Evolutionary conservation across 2,113 vertebrate species (phyloP).

Genomic region (Shinisaurus crocodilurus): DNA sequence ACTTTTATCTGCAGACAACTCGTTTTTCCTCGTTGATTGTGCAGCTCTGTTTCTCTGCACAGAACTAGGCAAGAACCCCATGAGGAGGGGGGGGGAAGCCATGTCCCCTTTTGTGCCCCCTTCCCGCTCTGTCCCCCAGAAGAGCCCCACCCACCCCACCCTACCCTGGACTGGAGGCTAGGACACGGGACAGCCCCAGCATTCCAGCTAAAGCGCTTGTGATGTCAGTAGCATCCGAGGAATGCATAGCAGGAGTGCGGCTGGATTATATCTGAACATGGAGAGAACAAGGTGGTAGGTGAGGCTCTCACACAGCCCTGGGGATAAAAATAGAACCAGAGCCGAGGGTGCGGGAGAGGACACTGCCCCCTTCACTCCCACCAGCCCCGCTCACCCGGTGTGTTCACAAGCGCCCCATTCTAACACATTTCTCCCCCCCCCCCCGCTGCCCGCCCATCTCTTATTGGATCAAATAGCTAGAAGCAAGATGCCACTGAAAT

Average conservation of each 20-base stretch:
- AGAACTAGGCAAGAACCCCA: background rate
- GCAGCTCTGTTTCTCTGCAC: background rate
- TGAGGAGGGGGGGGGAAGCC: background rate
- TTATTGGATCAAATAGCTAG: background rate
- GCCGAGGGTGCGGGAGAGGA: too few species aligned
- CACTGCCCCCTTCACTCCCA: background rate
- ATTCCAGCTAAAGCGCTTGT: background rate
- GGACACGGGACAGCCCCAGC: background rate
- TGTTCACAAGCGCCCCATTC: background rate
- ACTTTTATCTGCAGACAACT: background rate
- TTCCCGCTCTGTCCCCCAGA: background rate
- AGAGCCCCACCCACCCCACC: background rate
- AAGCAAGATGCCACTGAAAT: background rate
- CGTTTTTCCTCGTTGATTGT: background rate
- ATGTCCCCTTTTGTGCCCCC: background rate
- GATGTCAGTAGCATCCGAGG: constrained; percentile 16
- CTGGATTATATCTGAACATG: constrained; percentile 25
- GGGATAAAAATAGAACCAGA: background rate
- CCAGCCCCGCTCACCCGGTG: background rate
- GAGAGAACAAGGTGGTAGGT: constrained; percentile 26
- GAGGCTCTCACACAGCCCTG: background rate
- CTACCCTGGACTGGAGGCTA: background rate
- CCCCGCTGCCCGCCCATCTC: background rate
- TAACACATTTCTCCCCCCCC: background rate
- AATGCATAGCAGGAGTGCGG: background rate